Evolutionary conservation across 2,113 vertebrate genomes (phyloP).

Genomic region (Motacilla tschutschensis): DNA sequence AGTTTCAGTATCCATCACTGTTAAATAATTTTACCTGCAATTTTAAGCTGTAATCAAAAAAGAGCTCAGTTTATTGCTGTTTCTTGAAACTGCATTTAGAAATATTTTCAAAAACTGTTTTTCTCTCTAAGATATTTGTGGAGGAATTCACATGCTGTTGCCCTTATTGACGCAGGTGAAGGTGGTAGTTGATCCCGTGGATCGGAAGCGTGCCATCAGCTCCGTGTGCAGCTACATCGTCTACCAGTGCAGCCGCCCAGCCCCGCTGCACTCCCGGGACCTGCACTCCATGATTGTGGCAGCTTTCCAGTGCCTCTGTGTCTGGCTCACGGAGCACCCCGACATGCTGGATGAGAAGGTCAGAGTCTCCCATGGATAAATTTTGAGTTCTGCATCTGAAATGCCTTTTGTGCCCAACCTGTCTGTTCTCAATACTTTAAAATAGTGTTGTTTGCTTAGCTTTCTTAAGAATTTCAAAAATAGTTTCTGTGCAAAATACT

Average conservation of each 20-base stretch:
- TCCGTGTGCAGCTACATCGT: slow-evolving; percentile 92
- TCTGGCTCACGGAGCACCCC: slow-evolving; percentile 93
- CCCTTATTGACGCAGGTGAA: slow-evolving; percentile 75
- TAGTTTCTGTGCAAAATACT: not conserved
- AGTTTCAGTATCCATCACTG: not conserved
- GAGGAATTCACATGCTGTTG: not conserved
- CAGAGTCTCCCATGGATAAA: rapidly evolving
- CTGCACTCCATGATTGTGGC: slow-evolving; percentile 98
- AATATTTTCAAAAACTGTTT: not conserved
- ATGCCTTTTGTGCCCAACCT: not conserved
- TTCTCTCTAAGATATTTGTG: not conserved
- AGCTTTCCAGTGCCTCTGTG: slow-evolving; percentile 94
- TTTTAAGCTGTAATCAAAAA: not conserved
- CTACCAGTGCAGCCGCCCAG: slow-evolving; percentile 92
- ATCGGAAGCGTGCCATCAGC: slow-evolving; percentile 86
- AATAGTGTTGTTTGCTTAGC: not conserved
- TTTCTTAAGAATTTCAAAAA: not conserved
- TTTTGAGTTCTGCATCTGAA: not conserved
- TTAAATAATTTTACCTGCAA: not conserved
- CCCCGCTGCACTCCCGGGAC: slow-evolving; percentile 90
- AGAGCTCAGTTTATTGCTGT: not conserved
- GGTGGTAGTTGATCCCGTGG: slow-evolving; percentile 80
- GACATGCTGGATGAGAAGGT: slow-evolving; percentile 96
- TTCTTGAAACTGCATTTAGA: not conserved
- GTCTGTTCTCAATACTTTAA: not conserved